These are phyloP conservation scores for Pseudonaja textilis DNA, from an alignment of 2,113 vertebrate species.

Conservation along the genomic window DNA sequence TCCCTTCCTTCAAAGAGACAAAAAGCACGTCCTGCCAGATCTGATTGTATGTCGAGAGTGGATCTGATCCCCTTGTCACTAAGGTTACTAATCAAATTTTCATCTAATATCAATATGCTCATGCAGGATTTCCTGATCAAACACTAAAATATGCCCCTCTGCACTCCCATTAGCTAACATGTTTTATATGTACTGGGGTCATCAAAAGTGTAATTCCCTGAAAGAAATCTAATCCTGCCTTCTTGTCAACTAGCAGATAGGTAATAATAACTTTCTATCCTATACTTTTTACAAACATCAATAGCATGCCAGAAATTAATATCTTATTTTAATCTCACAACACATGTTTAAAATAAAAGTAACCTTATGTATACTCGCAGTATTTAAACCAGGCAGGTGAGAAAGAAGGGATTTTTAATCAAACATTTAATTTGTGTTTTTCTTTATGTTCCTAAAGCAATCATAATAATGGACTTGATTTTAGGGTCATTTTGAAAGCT, in stretches of 20 bases:
- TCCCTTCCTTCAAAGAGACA: slow-evolving; percentile 79
- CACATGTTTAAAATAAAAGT: slow-evolving; percentile 65
- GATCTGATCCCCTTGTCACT: slow-evolving; percentile 87
- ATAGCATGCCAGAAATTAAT: slow-evolving; percentile 66
- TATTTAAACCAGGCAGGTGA: slow-evolving; percentile 49
- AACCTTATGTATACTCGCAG: not conserved
- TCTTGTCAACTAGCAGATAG: slow-evolving; percentile 76
- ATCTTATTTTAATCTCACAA: slow-evolving; percentile 63
- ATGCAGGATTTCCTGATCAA: slow-evolving; percentile 91
- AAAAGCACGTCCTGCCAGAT: slow-evolving; percentile 82
- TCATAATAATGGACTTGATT: not conserved
- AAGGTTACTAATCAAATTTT: slow-evolving; percentile 96
- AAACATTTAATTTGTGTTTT: slow-evolving; percentile 1
- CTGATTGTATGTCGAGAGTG: slow-evolving; percentile 79
- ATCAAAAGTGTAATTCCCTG: slow-evolving; percentile 87
- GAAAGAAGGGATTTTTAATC: slow-evolving; percentile 47
- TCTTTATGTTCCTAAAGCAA: slow-evolving; percentile 34
- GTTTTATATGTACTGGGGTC: slow-evolving; percentile 90
- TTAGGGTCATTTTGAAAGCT: not conserved
- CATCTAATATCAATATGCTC: slow-evolving; percentile 83
- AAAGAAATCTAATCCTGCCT: slow-evolving; percentile 89
- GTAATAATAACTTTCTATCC: slow-evolving; percentile 65
- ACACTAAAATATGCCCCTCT: slow-evolving; percentile 79
- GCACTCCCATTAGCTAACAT: slow-evolving; percentile 90
- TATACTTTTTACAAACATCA: slow-evolving; percentile 66